A percentile compares a stretch with the other conserved stretches of the same genome.
These are phyloP conservation scores for Melanaphis sacchari DNA, from an alignment of 1,140 invertebrate species.

Conservation along the genomic window DNA sequence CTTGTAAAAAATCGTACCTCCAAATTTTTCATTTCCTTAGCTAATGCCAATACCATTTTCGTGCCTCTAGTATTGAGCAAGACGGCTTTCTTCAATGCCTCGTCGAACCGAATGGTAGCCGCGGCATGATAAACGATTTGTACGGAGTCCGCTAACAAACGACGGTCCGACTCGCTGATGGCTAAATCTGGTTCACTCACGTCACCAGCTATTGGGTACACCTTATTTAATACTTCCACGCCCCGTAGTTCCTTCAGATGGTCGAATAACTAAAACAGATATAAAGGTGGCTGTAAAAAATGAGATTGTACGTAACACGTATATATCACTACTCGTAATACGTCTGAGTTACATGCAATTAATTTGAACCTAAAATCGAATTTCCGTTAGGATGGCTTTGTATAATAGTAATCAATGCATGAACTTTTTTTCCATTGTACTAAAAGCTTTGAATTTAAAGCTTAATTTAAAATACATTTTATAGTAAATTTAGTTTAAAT, in stretches of 20 bases:
- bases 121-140: constrained; percentile 66
- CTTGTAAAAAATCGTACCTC: constrained; percentile 64
- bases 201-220: constrained; percentile 80
- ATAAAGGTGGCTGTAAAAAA: not conserved
- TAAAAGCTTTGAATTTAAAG: not conserved
- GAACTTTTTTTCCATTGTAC: not conserved
- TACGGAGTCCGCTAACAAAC: constrained; percentile 66
- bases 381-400: not conserved
- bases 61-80: constrained; percentile 79
- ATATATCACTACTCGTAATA: not conserved
- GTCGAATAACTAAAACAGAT: constrained; percentile 76
- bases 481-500: not conserved
- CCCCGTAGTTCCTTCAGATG: constrained; percentile 71
- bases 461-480: not conserved
- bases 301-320: not conserved
- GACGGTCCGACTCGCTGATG: constrained; percentile 74
- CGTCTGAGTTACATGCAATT: not conserved
- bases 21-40: constrained; percentile 77
- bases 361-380: not conserved
- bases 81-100: constrained; percentile 75
- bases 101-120: constrained; percentile 85
- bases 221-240: constrained; percentile 69
- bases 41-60: constrained; percentile 76
- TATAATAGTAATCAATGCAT: not conserved
- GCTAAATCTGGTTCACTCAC: constrained; percentile 77